Base-by-base conservation (phyloP, 2,797 vertebrate species). In the Aplochiton taeniatus region DNA sequence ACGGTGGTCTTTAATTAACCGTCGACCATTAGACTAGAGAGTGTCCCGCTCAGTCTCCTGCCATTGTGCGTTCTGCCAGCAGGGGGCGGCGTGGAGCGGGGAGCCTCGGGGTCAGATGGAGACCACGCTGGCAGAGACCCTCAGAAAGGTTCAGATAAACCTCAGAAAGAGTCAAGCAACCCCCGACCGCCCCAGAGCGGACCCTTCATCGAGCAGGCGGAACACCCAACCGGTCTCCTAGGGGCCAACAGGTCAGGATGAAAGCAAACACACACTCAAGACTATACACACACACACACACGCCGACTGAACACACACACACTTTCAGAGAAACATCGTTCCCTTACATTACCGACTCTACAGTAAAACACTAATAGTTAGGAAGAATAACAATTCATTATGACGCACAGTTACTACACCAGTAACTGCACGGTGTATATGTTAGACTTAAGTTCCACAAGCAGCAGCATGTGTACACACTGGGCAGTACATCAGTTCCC, bases 181-280 rank as follows among this genome's bases (percentile, higher is more conserved):
- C n/a, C 44, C 51, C 14, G 61, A 46, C 20, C 65, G 12, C 43
- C 4, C 11, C 42, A 20, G 0, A 62, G 10, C 31, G 53, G 44
- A 67, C 14, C 55, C 43, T 20, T 58, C 42, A 65, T 51, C n/a
- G 70, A 63, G 18, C 66, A n/a, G 41, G 49, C 58, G 13, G 53
- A 53, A 10, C 42, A 59, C 31, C 31, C 53, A 45, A 54, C 19
- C 14, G 42, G 50, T 54, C 64, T 66, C 9, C 75, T 70, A 57
- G 69, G 72, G 60, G 62, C 75, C 56, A 80, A 83, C 55, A 78
- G 75, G 80, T 75, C 73, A 61, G 31, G 52, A 8, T 14, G 11
- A 48, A 14, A 8, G 13, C 19, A 20, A 12, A 49, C n/a, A 18
- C 18, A 60, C 17, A 46, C 58, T 47, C 58, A 47, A n/a, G n/a